Conservation (phyloP, 2,113 vertebrate species). For the Pygoscelis adeliae region DNA sequence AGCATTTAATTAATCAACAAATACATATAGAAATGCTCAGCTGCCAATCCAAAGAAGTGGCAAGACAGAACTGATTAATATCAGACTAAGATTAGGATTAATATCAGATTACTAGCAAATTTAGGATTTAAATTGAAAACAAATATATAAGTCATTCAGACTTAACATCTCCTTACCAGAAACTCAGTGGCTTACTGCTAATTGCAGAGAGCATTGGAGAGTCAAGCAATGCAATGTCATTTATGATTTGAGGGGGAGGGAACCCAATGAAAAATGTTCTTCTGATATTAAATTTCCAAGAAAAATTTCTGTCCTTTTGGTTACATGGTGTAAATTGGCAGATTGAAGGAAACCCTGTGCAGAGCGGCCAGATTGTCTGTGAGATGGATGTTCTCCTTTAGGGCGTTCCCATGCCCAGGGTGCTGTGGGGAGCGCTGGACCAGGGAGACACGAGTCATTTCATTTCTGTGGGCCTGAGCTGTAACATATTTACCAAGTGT, state of each 20-base stretch:
- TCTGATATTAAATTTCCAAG: background rate
- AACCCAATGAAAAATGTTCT: background rate
- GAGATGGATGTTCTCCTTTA: background rate
- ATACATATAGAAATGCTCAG: background rate
- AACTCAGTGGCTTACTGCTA: background rate
- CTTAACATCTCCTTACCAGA: background rate
- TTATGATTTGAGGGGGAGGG: background rate
- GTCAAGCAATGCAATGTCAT: background rate
- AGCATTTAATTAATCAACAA: background rate
- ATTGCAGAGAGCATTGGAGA: background rate
- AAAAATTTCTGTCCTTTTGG: background rate
- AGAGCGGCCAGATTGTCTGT: background rate
- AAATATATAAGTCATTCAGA: background rate
- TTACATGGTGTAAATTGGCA: background rate
- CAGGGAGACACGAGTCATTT: rapidly evolving
- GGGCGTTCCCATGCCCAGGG: background rate
- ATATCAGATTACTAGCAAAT: background rate
- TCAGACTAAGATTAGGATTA: background rate
- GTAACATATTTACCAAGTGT: rapidly evolving
- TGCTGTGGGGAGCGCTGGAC: rapidly evolving
- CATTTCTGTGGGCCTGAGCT: background rate
- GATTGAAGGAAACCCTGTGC: background rate
- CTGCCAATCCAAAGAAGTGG: background rate
- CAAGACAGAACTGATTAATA: background rate
- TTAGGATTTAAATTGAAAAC: background rate